Evolutionary conservation across 2,797 vertebrate species (phyloP).

Genomic region (Lophotriccus pileatus): DNA sequence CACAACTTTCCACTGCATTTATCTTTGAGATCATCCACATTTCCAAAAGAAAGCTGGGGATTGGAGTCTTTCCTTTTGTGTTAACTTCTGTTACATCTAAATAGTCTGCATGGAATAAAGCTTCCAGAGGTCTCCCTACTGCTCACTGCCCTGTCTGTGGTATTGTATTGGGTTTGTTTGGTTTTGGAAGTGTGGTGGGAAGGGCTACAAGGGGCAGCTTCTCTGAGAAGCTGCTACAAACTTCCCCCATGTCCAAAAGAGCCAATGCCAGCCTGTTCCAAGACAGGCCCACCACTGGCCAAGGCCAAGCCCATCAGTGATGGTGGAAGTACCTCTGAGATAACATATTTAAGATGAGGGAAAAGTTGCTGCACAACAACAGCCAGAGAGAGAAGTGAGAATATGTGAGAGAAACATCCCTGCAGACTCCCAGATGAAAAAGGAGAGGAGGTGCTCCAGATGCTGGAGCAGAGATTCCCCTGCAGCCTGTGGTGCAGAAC

Average conservation of each 20-base stretch:
- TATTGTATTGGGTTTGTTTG: fast-evolving
- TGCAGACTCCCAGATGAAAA: background rate
- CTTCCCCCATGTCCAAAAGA: background rate
- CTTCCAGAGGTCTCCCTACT: background rate
- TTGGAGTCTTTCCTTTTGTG: background rate
- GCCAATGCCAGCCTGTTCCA: background rate
- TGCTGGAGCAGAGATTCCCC: background rate
- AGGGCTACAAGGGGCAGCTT: background rate
- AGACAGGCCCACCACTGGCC: background rate
- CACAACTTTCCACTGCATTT: background rate
- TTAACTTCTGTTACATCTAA: background rate
- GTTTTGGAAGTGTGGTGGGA: background rate
- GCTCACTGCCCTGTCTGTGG: background rate
- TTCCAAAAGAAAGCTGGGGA: background rate
- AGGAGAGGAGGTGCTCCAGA: background rate
- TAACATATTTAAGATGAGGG: background rate
- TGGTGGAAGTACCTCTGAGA: background rate
- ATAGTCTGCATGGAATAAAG: background rate
- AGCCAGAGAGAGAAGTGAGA: background rate
- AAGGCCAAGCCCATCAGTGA: no score
- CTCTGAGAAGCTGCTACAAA: background rate
- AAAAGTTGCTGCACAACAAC: background rate
- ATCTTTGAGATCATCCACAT: background rate
- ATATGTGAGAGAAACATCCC: background rate
- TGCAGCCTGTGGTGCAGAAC: fast-evolving